Evolutionary conservation across 2,113 vertebrate species (phyloP).

Genomic region (Emydura subglobosa): DNA sequence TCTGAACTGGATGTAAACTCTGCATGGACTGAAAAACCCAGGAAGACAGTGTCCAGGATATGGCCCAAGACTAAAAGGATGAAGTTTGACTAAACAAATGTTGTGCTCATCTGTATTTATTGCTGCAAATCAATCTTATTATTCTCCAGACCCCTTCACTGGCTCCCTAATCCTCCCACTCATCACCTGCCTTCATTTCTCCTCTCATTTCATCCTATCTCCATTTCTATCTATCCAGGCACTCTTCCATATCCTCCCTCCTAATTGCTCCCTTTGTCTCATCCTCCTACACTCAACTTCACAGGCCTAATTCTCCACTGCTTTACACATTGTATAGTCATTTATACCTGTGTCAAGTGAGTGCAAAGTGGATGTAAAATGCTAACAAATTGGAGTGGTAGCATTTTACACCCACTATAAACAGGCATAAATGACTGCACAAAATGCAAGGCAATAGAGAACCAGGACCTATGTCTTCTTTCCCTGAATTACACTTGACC

Average conservation of each 20-base stretch:
- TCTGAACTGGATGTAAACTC: not conserved
- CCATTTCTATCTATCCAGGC: not conserved
- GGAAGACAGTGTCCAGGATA: not conserved
- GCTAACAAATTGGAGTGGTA: fast-evolving
- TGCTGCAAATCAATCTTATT: fast-evolving
- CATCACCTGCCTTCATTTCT: not conserved
- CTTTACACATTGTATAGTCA: not conserved
- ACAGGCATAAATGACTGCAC: not conserved
- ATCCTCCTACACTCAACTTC: not conserved
- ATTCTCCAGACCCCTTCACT: not conserved
- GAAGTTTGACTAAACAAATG: not conserved
- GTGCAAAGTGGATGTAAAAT: not conserved
- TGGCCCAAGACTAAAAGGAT: not conserved
- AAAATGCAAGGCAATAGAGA: not conserved
- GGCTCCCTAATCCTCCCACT: not conserved
- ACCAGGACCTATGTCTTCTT: not conserved
- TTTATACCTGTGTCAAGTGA: not conserved
- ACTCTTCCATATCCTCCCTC: not conserved
- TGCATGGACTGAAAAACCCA: not conserved
- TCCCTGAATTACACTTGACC: not conserved
- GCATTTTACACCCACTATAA: not conserved
- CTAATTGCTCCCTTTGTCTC: not conserved
- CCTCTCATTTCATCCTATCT: not conserved
- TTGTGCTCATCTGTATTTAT: not conserved
- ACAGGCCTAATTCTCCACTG: not conserved